phyloP scores from a whole-genome alignment of 2,113 vertebrate genomes.

The Stomatorhinus ivindoensis region DNA sequence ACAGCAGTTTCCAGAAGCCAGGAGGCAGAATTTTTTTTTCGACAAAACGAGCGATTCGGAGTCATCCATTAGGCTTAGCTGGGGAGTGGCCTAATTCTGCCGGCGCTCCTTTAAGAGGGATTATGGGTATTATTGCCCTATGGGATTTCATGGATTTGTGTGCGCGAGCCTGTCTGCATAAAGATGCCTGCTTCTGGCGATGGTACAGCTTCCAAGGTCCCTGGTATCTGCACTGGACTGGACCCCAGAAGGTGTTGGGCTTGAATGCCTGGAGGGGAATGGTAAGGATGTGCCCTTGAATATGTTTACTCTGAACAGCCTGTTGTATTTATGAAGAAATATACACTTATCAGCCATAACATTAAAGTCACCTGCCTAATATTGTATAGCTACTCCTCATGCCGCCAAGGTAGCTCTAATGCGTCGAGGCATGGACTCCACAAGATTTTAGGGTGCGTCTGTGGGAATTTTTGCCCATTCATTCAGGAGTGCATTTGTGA shows the following conservation, averaged over 20 bases:
- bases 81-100: conserved; percentile 10
- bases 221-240: not conserved
- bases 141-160: conserved; percentile 11
- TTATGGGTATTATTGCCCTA: not conserved
- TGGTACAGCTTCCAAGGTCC: not conserved
- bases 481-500: not conserved
- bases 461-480: no score
- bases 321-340: not conserved
- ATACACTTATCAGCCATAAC: not conserved
- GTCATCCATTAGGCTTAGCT: conserved; percentile 21
- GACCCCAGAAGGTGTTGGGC: not conserved
- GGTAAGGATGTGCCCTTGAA: not conserved
- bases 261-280: not conserved
- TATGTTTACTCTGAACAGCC: not conserved
- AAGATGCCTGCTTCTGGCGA: not conserved
- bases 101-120: not conserved
- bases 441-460: not conserved
- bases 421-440: not conserved
- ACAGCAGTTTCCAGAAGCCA: not conserved
- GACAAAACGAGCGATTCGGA: not conserved
- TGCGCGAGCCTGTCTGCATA: not conserved
- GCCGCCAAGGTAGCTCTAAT: not conserved
- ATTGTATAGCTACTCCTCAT: not conserved
- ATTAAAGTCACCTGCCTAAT: not conserved
- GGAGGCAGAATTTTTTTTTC: not conserved